Evolutionary conservation across 2,888 invertebrate genomes (phyloP), one percentile per base, ranked within the genome.

Genomic region (Tachina grossa): DNA sequence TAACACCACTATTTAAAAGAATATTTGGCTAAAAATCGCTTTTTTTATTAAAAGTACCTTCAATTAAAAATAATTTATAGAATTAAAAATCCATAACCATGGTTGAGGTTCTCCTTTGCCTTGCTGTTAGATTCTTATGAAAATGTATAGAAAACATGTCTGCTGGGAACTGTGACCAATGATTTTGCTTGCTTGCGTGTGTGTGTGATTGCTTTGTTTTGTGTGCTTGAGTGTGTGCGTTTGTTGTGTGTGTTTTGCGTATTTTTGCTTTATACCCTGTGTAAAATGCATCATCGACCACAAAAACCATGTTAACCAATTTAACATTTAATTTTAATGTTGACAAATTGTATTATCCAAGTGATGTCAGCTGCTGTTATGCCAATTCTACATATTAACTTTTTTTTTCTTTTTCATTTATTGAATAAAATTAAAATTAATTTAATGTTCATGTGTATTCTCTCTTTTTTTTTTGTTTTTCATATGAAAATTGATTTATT

Each of bases 301-400:
- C 84, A 84, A 84, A 81, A 84, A 77, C 84, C 84, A 84, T 84
- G 81, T 77, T 81, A 84, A 84, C 84, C 84, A 80, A 81, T 84
- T 84, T 81, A 84, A 84, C 79, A 84, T 84, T 84, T 79, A 84
- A 84, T 80, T 80, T 84, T 75, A 84, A 81, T 84, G 80, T 84
- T 84, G 84, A 84, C 84, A 81, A 84, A 84, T 84, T 84, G 84
- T 81, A 84, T 84, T 84, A 81, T 81, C 72, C 84, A 84, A 76
- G 80, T 81, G 76, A 66, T 81, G 84, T 84, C 80, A 77, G 80
- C 75, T 79, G 84, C 84, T 79, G 75, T 84, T 79, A 79, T 75
- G 63, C 65, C 79, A 79, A 71, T 75, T 84, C 75, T 61, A 75
- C 65, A 49, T 75, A 80, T 77, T 19, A 0, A 49, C n/a, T n/a